Conservation (phyloP, 2,797 vertebrate species). For the Gephyroberyx darwinii region DNA sequence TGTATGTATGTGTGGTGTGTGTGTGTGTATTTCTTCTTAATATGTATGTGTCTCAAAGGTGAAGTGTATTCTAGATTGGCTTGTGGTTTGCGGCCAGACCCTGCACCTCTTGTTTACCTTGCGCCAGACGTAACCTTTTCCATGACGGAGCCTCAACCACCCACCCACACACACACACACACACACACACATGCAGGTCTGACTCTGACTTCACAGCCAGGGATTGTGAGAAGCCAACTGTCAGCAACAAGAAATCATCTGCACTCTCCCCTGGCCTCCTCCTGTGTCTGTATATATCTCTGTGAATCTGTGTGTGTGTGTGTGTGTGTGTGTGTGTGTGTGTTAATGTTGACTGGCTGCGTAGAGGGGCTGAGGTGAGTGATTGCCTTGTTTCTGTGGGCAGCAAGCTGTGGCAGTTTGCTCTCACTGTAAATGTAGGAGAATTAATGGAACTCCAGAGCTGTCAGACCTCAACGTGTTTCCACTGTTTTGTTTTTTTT, state of each 20-base stretch:
- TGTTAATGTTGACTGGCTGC: constrained; percentile 46
- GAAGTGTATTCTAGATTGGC: constrained; percentile 68
- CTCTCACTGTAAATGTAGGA: constrained; percentile 76
- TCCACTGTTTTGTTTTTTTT: background rate
- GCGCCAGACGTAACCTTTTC: constrained; percentile 71
- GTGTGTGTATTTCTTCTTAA: constrained; percentile 41
- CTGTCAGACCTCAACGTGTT: constrained; percentile 62
- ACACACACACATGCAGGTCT: constrained; percentile 12
- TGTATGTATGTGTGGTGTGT: constrained; percentile 6
- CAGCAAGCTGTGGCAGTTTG: constrained; percentile 68
- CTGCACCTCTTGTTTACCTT: constrained; percentile 67
- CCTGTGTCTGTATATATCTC: constrained; percentile 2
- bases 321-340: constrained; percentile 22
- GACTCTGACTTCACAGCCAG: constrained; percentile 33
- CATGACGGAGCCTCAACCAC: constrained; percentile 57
- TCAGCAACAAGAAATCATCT: constrained; percentile 67
- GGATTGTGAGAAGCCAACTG: constrained; percentile 64
- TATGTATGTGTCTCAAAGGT: constrained; percentile 57
- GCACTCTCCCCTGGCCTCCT: constrained; percentile 11
- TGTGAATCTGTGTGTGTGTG: constrained; percentile 20
- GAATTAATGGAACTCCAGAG: constrained; percentile 69
- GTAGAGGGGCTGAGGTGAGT: constrained; percentile 69
- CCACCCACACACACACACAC: constrained; percentile 19
- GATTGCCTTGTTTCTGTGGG: constrained; percentile 78
- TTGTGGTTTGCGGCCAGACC: constrained; percentile 70